These are phyloP conservation scores for Smittia aterrima DNA, from an alignment of 2,888 invertebrate genomes.

Conservation along the genomic window DNA sequence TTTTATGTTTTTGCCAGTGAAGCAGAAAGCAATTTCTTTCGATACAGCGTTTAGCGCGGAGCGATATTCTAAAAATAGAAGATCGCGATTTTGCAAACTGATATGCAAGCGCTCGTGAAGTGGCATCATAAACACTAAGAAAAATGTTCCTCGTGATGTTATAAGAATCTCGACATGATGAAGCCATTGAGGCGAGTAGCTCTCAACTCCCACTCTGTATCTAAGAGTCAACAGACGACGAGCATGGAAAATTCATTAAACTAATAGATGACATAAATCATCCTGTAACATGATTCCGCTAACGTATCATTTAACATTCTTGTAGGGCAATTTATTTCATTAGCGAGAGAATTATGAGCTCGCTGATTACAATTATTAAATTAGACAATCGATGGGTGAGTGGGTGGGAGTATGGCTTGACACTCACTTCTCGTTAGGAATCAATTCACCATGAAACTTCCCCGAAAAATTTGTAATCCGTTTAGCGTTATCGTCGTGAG, in stretches of 20 bases:
- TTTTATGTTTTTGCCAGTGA: neutral
- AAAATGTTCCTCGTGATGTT: neutral
- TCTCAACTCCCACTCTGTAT: neutral
- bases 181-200: neutral
- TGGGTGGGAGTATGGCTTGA: neutral
- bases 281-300: conserved; percentile 35
- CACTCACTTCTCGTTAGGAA: neutral
- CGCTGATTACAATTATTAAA: conserved; percentile 38
- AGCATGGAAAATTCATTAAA: conserved; percentile 24
- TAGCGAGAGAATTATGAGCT: conserved; percentile 38
- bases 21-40: neutral
- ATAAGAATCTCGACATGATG: neutral
- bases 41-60: neutral
- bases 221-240: neutral
- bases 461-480: too few species aligned
- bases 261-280: conserved; percentile 37
- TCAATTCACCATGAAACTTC: too few species aligned
- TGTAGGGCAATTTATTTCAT: conserved; percentile 37
- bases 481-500: neutral
- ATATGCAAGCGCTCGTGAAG: neutral
- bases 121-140: neutral
- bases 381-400: conserved; percentile 6
- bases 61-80: neutral
- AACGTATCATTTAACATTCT: conserved; percentile 34
- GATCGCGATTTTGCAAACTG: neutral